Evolutionary conservation across 2,113 vertebrate species (phyloP).

Genomic region (Actenoides lindsayi): DNA sequence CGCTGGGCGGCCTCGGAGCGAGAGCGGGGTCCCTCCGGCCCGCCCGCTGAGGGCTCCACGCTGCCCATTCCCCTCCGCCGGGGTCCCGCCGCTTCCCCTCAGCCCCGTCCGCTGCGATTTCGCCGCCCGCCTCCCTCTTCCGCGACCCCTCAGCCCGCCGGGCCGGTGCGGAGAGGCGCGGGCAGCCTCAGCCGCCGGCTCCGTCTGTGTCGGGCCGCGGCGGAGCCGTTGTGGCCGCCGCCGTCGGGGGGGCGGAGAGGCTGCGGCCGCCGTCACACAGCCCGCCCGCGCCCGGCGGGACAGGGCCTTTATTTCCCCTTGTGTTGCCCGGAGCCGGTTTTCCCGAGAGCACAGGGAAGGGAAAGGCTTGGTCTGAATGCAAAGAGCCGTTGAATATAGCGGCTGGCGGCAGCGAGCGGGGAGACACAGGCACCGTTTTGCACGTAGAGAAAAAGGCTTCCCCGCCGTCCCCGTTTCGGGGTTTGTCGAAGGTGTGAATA

Average conservation of each 20-base stretch:
- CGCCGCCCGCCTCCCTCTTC: no score
- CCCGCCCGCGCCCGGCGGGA: not conserved
- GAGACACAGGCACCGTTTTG: accelerated
- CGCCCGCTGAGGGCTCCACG: not conserved
- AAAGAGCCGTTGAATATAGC: accelerated
- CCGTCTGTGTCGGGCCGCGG: not conserved
- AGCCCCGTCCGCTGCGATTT: no score
- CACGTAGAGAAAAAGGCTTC: accelerated
- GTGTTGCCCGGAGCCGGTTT: no score
- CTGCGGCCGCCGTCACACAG: not conserved
- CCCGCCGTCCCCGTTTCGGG: accelerated
- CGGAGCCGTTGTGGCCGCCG: not conserved
- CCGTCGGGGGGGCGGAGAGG: not conserved
- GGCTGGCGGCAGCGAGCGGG: accelerated
- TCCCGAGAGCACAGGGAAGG: accelerated
- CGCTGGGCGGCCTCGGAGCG: not conserved
- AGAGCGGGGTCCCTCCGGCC: not conserved
- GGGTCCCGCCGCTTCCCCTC: no score
- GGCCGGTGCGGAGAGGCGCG: not conserved
- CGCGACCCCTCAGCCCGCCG: not conserved
- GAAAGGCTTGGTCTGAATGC: not conserved
- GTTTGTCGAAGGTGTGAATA: not conserved
- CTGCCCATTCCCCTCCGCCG: not conserved
- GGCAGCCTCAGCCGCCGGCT: not conserved
- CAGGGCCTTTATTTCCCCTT: accelerated